Evolutionary conservation across 2,113 vertebrate genomes (phyloP), one percentile per base, ranked within the genome.

Genomic region (Peromyscus leucopus): DNA sequence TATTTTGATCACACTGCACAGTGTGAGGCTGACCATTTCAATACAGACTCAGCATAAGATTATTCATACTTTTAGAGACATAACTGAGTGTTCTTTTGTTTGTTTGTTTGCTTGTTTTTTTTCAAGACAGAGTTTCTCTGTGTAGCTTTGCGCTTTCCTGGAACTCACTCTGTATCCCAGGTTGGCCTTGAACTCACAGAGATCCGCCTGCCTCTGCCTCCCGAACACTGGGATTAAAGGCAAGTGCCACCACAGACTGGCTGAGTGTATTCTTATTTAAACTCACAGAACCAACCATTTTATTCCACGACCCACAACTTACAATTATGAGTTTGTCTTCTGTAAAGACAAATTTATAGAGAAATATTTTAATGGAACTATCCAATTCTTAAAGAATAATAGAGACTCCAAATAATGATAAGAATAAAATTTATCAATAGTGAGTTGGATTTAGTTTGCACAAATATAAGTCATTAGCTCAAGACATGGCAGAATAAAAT

Each of bases 41-140:
- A 65, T 59, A 83, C 11, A 82, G 67, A 96, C 11, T 93, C 63
- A 61, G 55, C 19, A 87, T 21, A 95, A 96, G 72, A 87, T 48
- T 55, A 5, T 57, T 97, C 75, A 74, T 94, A 51, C 9, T 87
- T 95, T 94, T 84, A 93, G 79, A 96, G 51, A 36, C 95, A 16
- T 33, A 71, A 89, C 11, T 33, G 90, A 79, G 33, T 85, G 17
- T 96, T 93, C 21, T 65, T n/a, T 51, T 9, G 51, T 51, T 51
- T 51, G 51, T 51, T 51, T 48, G 46, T 7, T 48, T 48, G 46
- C 46, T 48, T 48, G 46, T 48, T 42, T 42, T 48, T 46, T 51
- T 51, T 51, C 51, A 1, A 51, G 51, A 51, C 51, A 51, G 51
- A 11, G 51, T 51, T 51, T 51, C 51, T 51, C 51, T 51, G 51